Base-by-base conservation (phyloP, 2,888 invertebrate species). In the Nymphalis c-album region DNA sequence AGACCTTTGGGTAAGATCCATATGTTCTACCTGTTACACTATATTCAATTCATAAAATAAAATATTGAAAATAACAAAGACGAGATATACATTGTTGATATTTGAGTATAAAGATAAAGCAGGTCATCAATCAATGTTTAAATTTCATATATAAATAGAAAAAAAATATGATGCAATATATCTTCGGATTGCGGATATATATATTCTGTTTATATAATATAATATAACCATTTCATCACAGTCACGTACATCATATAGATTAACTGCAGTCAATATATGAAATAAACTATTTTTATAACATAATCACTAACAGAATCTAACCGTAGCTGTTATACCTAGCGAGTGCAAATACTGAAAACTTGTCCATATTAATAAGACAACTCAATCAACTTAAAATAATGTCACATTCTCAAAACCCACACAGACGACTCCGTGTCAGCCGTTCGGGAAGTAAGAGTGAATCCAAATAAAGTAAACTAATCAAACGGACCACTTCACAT, bases 401-500 rank as follows among this genome's bases (percentile, higher is more conserved):
- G 40, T 40, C 40, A 40, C 13, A 40, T 40, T 40, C 13, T 40
- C 40, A 13, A 40, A 40, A 40, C 13, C 13, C 40, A 40, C 40
- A 40, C 40, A 40, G 40, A 4, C 13, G 40, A 13, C 18, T n/a
- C 17, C 48, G n/a, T 18, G 18, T 6, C 48, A 7, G 18, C 18
- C 17, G 7, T n/a, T 5, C 2, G n/a, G 57, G 7, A n/a, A 55
- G 8, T 31, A 17, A 57, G 57, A 40, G n/a, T 57, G 8, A 40
- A 35, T 40, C 18, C n/a, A 40, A 57, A 35, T 8, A 16, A 26
- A 4, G 60, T 2, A 55, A 20, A 55, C 55, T 40, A 50, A 53
- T 47, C 26, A 62, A 6, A 48, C 63, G 16, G 47, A 22, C 31
- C 47, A 55, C 46, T 76, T 88, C 94, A 96, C 96, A 96, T 96